Percentiles rank a stretch among this genome's conserved stretches.
These are phyloP conservation scores for Athene noctua DNA, from an alignment of 2,113 vertebrate species.

Conservation along the genomic window DNA sequence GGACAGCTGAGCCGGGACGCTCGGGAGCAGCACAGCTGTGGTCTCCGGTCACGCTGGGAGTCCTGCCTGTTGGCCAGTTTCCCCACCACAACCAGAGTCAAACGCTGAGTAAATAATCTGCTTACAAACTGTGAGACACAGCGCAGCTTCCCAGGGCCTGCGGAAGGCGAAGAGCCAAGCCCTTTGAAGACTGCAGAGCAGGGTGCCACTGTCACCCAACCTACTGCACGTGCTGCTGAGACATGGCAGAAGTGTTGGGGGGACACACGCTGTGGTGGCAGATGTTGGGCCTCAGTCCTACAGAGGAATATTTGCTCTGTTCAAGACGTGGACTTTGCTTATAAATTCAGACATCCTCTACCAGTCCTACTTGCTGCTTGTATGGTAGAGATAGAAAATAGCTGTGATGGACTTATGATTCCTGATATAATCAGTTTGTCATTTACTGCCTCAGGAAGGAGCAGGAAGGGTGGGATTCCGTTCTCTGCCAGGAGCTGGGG, in stretches of 20 bases:
- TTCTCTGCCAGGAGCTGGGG: not conserved
- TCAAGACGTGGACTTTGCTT: not conserved
- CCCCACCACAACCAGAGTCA: not conserved
- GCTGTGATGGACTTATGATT: not conserved
- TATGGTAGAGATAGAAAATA: not conserved
- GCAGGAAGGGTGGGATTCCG: not conserved
- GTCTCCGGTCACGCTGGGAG: not conserved
- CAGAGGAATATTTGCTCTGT: not conserved
- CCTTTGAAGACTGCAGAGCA: not conserved
- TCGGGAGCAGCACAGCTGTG: not conserved
- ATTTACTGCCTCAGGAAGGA: not conserved
- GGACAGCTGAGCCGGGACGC: not conserved
- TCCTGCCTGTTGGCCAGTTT: not conserved
- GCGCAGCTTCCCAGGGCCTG: not conserved
- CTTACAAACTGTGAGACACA: not conserved
- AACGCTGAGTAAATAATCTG: not conserved
- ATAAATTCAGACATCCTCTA: not conserved
- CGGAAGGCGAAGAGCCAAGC: not conserved
- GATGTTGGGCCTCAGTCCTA: accelerated
- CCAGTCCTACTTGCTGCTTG: not conserved
- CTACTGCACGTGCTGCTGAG: accelerated
- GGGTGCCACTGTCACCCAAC: accelerated
- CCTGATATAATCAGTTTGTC: not conserved
- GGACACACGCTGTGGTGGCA: not conserved
- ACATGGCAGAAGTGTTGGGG: accelerated